These are phyloP conservation scores for Pygoscelis antarcticus DNA, from an alignment of 2,113 vertebrate genomes.

Conservation along the genomic window DNA sequence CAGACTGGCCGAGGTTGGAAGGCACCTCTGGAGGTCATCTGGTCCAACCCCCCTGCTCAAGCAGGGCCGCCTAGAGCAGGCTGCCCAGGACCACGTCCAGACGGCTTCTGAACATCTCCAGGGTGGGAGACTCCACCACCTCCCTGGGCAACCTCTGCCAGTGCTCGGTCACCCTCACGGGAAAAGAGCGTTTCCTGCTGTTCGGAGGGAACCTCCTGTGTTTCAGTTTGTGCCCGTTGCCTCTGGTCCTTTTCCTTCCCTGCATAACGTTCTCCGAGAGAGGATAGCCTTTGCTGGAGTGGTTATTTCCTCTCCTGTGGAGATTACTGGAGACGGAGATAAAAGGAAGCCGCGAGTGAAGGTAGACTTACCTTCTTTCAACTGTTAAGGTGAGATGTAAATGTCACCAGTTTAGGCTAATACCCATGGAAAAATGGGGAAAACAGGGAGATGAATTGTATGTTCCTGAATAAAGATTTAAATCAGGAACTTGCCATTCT, in stretches of 20 bases:
- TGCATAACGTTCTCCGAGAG: rapidly evolving
- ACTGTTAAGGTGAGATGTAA: neutral
- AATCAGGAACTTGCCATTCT: neutral
- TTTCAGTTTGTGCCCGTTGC: neutral
- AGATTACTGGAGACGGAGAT: neutral
- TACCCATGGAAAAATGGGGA: neutral
- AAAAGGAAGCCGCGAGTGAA: neutral
- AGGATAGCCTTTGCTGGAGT: neutral
- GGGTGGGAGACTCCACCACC: neutral
- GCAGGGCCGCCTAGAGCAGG: neutral
- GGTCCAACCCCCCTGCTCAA: neutral
- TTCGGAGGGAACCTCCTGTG: neutral
- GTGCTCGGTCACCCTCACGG: neutral
- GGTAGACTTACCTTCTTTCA: neutral
- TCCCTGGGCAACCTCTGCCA: neutral
- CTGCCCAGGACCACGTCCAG: neutral
- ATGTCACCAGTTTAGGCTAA: neutral
- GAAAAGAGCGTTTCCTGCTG: neutral
- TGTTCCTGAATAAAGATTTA: neutral
- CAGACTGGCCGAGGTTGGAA: neutral
- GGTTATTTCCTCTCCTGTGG: neutral
- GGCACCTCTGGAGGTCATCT: neutral
- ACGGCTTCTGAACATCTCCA: neutral
- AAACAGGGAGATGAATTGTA: neutral
- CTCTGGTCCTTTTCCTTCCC: neutral